A percentile compares a stretch with the other conserved stretches of the same genome.
phyloP scores from a whole-genome alignment of 2,888 invertebrate species.

The Stratiomys singularior region DNA sequence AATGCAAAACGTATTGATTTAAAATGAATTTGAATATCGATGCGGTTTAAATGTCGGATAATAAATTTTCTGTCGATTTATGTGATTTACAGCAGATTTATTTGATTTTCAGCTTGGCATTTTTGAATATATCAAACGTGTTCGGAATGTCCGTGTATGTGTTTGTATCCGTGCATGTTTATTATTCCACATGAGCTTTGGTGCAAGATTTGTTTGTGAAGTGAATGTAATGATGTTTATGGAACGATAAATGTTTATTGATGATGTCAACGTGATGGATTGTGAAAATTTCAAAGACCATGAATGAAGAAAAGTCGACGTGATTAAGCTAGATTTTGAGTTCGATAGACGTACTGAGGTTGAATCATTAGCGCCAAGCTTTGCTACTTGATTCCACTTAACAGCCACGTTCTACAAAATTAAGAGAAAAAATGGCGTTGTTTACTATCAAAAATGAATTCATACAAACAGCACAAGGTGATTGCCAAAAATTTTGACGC shows the following conservation, averaged over 20 bases:
- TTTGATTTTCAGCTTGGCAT: conserved; percentile 23
- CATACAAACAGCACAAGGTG: no score
- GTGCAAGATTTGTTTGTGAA: not conserved
- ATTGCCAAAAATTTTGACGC: no score
- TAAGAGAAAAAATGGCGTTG: no score
- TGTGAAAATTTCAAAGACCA: not conserved
- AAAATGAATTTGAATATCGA: conserved; percentile 38
- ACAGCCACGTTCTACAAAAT: no score
- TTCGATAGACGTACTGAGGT: no score
- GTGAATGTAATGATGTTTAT: conserved; percentile 2
- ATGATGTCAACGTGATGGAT: conserved; percentile 1
- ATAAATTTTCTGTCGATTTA: conserved; percentile 40
- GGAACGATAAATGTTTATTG: conserved; percentile 14
- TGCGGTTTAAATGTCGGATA: conserved; percentile 41
- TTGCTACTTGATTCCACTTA: no score
- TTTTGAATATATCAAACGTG: conserved; percentile 21
- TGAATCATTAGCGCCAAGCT: no score
- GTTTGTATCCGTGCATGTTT: not conserved
- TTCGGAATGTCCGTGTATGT: not conserved
- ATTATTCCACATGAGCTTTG: not conserved
- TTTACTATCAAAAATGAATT: no score
- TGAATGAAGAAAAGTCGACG: no score
- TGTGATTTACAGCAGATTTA: conserved; percentile 41
- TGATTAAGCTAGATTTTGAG: no score
- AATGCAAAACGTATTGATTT: conserved; percentile 32